Conservation (phyloP, 2,797 vertebrate genomes). For the Synanceia verrucosa region DNA sequence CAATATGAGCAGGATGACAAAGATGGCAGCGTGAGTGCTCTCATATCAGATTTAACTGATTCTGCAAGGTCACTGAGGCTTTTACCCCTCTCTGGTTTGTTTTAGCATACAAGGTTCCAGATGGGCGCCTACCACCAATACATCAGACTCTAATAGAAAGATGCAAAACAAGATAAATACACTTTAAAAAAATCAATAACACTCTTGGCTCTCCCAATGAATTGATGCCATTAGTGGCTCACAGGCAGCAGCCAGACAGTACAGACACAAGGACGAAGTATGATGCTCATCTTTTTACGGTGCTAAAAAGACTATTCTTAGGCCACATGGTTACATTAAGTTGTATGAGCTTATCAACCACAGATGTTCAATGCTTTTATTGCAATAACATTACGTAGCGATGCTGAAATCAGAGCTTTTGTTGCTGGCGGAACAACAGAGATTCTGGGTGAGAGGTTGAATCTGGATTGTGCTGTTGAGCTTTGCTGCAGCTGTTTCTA, state of each 20-base stretch:
- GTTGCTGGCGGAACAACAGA: neutral
- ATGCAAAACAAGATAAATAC: slow-evolving; percentile 49
- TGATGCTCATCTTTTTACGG: slow-evolving; percentile 25
- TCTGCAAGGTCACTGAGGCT: slow-evolving; percentile 16
- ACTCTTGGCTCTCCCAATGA: slow-evolving; percentile 35
- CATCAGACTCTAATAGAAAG: slow-evolving; percentile 28
- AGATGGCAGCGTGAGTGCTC: slow-evolving; percentile 9
- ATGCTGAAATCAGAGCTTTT: neutral
- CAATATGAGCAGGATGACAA: neutral
- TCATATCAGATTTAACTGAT: neutral
- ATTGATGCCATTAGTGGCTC: slow-evolving; percentile 54
- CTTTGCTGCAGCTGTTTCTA: slow-evolving; percentile 1
- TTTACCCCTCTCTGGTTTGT: neutral
- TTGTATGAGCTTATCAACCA: neutral
- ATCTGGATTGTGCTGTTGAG: neutral
- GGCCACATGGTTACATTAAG: slow-evolving; percentile 6
- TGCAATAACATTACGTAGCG: neutral
- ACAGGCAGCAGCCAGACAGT: slow-evolving; percentile 17
- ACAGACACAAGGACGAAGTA: slow-evolving; percentile 30
- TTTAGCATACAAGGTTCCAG: slow-evolving; percentile 38
- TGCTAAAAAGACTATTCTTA: slow-evolving; percentile 35
- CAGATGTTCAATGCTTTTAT: slow-evolving; percentile 23
- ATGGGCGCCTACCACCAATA: slow-evolving; percentile 22
- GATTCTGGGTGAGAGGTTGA: slow-evolving; percentile 2
- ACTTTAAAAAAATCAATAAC: slow-evolving; percentile 67